These are phyloP conservation scores for Periplaneta americana DNA, from an alignment of 1,140 invertebrate genomes.

Conservation along the genomic window DNA sequence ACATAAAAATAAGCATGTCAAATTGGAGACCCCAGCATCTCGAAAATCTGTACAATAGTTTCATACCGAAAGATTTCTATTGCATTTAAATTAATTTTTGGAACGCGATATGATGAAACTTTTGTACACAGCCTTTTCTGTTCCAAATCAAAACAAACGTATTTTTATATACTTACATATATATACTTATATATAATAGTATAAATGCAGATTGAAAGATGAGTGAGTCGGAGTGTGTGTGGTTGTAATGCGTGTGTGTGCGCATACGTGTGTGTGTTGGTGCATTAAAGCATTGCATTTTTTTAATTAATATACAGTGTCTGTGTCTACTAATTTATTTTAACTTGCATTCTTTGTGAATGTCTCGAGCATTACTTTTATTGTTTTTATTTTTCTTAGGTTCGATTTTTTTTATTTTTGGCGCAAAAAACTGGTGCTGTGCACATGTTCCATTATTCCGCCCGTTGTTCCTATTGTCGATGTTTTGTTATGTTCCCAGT, in stretches of 20 bases:
- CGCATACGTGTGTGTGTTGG: background rate
- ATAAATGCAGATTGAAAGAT: background rate
- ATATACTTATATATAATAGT: background rate
- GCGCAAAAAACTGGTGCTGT: constrained; percentile 9
- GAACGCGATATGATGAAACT: background rate
- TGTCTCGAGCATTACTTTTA: constrained; percentile 4
- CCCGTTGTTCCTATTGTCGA: background rate
- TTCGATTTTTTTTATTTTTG: background rate
- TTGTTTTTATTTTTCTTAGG: background rate
- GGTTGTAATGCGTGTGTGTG: background rate
- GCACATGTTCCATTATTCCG: constrained; percentile 1
- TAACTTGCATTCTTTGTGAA: constrained; percentile 17
- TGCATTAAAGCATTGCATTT: constrained; percentile 15
- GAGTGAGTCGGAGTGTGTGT: background rate
- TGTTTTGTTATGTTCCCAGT: constrained; percentile 4
- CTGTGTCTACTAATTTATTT: constrained; percentile 9
- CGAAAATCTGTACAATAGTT: background rate
- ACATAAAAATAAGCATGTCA: background rate
- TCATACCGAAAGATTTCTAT: too few relatives aligned
- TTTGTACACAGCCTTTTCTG: background rate
- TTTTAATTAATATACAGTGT: constrained; percentile 1
- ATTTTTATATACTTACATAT: background rate
- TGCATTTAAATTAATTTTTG: background rate
- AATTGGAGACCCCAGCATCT: background rate
- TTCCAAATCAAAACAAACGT: background rate